Percentiles rank a stretch among this genome's conserved stretches.
phyloP scores from a whole-genome alignment of 2,113 vertebrate genomes.

The Cyanistes caeruleus region DNA sequence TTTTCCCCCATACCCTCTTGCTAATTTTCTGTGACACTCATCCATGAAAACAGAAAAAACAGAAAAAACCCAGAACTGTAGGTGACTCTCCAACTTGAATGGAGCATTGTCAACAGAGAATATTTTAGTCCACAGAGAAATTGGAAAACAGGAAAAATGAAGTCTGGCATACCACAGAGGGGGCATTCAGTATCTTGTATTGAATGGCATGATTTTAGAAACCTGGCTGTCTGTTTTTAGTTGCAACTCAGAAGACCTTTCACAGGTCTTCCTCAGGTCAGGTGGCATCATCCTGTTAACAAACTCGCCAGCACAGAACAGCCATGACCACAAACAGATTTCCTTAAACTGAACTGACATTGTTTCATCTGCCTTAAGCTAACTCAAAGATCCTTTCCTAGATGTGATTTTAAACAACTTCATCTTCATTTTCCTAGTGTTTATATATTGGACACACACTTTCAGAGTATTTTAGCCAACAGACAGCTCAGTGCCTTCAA shows the following conservation, averaged over 20 bases:
- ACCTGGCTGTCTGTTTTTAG: background rate
- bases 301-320: background rate
- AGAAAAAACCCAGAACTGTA: background rate
- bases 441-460: background rate
- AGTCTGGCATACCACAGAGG: background rate
- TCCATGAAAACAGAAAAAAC: background rate
- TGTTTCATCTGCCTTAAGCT: background rate
- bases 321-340: background rate
- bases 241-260: background rate
- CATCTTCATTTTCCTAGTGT: background rate
- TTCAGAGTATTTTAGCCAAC: background rate
- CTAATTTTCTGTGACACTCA: background rate
- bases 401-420: background rate
- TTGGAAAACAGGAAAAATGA: slow-evolving; percentile 8
- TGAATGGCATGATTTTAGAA: background rate
- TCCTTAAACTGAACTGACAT: background rate
- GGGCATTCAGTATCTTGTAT: background rate
- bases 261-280: background rate
- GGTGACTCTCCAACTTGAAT: background rate
- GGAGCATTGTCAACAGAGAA: background rate
- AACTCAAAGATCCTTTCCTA: background rate
- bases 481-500: background rate
- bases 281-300: background rate
- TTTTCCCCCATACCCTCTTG: background rate
- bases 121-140: background rate